Conservation (phyloP, 2,797 vertebrate genomes). For the Spheniscus humboldti region DNA sequence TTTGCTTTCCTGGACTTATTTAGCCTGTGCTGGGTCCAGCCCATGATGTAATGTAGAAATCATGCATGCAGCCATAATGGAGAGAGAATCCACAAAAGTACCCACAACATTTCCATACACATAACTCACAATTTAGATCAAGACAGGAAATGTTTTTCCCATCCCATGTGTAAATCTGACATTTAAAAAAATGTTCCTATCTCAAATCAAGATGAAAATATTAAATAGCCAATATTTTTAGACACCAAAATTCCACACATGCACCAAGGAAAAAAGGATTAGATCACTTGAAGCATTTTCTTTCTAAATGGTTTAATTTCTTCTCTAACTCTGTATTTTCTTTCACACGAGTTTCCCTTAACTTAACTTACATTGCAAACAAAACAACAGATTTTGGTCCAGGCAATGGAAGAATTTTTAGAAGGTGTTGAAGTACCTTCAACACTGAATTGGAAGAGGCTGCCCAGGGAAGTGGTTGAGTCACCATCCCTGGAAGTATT, state of each 20-base stretch:
- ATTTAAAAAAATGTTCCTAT: slow-evolving; percentile 10
- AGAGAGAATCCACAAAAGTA: slow-evolving; percentile 32
- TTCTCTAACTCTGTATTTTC: neutral
- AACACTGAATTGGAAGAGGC: no score
- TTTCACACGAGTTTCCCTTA: neutral
- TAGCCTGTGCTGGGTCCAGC: neutral
- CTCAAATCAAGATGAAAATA: slow-evolving; percentile 11
- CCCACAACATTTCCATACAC: slow-evolving; percentile 10
- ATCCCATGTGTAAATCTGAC: slow-evolving; percentile 39
- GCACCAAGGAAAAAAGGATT: neutral
- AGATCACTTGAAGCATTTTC: neutral
- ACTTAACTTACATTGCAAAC: neutral
- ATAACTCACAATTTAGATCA: slow-evolving; percentile 45
- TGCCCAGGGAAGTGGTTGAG: no score
- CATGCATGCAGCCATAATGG: neutral
- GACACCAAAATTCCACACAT: neutral
- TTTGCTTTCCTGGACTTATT: slow-evolving; percentile 17
- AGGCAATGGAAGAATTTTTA: neutral
- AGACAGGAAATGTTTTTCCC: slow-evolving; percentile 47
- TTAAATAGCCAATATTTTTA: slow-evolving; percentile 23
- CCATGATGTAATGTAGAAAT: slow-evolving; percentile 33
- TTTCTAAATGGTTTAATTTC: neutral
- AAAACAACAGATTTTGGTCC: neutral
- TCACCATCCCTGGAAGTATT: no score
- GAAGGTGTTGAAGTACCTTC: neutral